phyloP scores from a whole-genome alignment of 1,140 invertebrate genomes.

The Achroia grisella region DNA sequence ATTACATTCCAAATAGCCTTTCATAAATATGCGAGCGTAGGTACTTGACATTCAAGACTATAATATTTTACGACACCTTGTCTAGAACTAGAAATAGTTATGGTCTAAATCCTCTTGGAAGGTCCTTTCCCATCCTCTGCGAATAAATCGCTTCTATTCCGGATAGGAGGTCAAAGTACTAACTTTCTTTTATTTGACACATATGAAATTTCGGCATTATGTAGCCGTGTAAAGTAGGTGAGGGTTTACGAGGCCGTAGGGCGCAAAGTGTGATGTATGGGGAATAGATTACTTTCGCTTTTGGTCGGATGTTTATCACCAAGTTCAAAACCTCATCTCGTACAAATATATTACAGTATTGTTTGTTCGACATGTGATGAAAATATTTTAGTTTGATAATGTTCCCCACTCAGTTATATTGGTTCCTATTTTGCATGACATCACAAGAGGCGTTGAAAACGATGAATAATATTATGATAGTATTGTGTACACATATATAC shows the following conservation, averaged over 20 bases:
- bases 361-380: conserved; percentile 8
- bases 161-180: conserved; percentile 9
- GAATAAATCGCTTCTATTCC: conserved; percentile 4
- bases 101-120: not conserved
- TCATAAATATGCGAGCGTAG: too few species aligned
- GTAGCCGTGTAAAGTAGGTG: conserved; percentile 16
- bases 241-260: conserved; percentile 11
- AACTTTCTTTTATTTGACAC: conserved; percentile 23
- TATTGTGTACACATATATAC: too few species aligned
- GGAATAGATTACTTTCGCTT: conserved; percentile 22
- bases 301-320: conserved; percentile 15
- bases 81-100: not conserved
- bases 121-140: conserved; percentile 1
- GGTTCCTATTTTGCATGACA: not conserved
- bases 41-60: too few species aligned
- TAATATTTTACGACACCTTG: not conserved
- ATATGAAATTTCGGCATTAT: conserved; percentile 18
- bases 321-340: conserved; percentile 4
- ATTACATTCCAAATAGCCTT: too few species aligned
- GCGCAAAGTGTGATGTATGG: conserved; percentile 19
- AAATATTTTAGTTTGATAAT: conserved; percentile 24
- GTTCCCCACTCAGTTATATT: conserved; percentile 16
- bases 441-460: not conserved
- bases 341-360: conserved; percentile 12
- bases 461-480: too few species aligned